Percentiles rank a stretch among this genome's conserved stretches.
phyloP scores from a whole-genome alignment of 2,113 vertebrate species.

The Podarcis muralis region DNA sequence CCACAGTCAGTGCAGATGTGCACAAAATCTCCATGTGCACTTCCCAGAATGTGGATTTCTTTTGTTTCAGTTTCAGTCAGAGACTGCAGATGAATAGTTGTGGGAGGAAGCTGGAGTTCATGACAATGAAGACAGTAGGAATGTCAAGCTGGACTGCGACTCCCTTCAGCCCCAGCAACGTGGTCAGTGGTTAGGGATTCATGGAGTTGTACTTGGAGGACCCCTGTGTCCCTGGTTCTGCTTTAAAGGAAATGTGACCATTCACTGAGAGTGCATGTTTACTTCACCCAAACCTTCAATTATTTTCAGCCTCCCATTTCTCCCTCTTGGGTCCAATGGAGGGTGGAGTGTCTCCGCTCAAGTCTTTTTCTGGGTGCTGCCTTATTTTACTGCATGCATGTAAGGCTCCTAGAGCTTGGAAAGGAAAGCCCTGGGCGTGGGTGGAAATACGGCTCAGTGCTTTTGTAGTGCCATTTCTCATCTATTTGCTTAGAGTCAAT shows the following conservation, averaged over 20 bases:
- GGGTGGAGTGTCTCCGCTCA: background rate
- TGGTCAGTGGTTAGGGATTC: too few species aligned
- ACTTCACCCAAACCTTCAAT: background rate
- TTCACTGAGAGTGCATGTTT: too few species aligned
- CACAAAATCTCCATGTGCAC: background rate
- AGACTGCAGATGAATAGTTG: background rate
- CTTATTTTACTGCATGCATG: background rate
- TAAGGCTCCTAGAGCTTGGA: too few species aligned
- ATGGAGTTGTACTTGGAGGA: too few species aligned
- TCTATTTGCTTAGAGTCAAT: background rate
- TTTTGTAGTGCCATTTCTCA: background rate
- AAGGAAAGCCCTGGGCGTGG: background rate
- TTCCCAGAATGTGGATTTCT: background rate
- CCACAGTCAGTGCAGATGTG: background rate
- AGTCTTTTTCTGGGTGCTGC: background rate
- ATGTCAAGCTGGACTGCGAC: too few species aligned
- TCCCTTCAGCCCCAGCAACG: too few species aligned
- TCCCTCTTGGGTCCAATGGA: background rate
- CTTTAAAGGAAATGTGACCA: background rate
- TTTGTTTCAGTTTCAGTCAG: background rate
- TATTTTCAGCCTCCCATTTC: background rate
- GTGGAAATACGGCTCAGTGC: background rate
- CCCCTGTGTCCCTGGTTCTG: background rate
- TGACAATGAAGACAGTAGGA: too few species aligned
- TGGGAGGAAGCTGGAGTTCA: too few species aligned